Base-by-base conservation (phyloP, 2,888 invertebrate species). In the Orthosia incerta region DNA sequence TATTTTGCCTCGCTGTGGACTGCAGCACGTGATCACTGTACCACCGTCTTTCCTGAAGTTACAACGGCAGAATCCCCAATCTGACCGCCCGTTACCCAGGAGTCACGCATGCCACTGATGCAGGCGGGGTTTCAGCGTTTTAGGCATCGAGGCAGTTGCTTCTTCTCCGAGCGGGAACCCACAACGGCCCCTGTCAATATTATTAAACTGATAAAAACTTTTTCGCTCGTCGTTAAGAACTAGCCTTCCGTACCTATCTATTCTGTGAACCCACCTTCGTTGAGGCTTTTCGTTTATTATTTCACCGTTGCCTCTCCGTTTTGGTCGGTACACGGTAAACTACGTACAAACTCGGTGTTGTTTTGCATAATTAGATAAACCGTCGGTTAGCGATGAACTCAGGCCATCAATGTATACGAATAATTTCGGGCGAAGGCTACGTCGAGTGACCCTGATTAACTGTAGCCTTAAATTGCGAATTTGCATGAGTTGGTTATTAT, bases 291-390 rank as follows among this genome's bases (percentile, higher is more conserved):
- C 88, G 88, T 91, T 92, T 92, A 92, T 94, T 93, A 92, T 93
- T 92, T 91, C 86, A 89, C 85, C 81, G 87, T 86, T 85, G 81
- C 67, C 80, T 77, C 75, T 74, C 82, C 85, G 85, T 87, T 89
- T 80, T 69, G 79, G 82, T 66, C 39, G 77, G 88, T 85, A 86
- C 86, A 89, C 86, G 84, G 87, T 87, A 89, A 93, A 93, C 91
- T 93, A 91, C 87, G 89, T 88, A 89, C 90, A 90, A 94, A 93
- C 91, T 92, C 87, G 70, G 82, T 85, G 89, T 89, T 91, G 87
- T 92, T 94, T 94, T 93, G 91, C 92, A 94, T 94, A 94, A 94
- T 94, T 93, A 91, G 91, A 92, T 93, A 92, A 93, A 91, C 87
- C 89, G 89, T 80, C 91, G 90, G 86, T 89, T 89, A 89, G 84